A percentile compares a stretch with the other conserved stretches of the same genome.
phyloP scores from a whole-genome alignment of 2,888 invertebrate genomes.

The Acleris laterana region DNA sequence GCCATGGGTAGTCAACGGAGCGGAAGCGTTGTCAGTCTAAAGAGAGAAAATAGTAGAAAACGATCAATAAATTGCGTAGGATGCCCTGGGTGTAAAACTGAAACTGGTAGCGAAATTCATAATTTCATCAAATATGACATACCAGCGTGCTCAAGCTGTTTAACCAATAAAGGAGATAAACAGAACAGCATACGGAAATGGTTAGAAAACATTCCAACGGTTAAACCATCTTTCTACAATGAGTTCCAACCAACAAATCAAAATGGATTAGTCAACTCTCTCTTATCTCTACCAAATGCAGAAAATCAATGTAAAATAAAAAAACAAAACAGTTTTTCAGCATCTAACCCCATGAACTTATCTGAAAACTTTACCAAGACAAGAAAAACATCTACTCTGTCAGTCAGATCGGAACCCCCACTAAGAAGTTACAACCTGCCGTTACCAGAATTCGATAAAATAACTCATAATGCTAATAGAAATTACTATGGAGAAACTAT shows the following conservation, averaged over 20 bases:
- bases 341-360: conserved; percentile 55
- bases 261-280: conserved; percentile 62
- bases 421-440: conserved; percentile 72
- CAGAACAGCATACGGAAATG: conserved; percentile 90
- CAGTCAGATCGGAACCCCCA: conserved; percentile 76
- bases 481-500: conserved; percentile 63
- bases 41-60: conserved; percentile 85
- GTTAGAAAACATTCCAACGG: conserved; percentile 88
- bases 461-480: conserved; percentile 52
- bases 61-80: conserved; percentile 83
- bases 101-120: conserved; percentile 56
- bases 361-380: conserved; percentile 56
- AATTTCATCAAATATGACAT: conserved; percentile 74
- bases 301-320: conserved; percentile 59
- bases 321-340: conserved; percentile 72
- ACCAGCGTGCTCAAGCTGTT: conserved; percentile 81
- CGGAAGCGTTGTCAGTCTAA: conserved; percentile 83
- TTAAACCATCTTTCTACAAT: conserved; percentile 60
- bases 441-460: conserved; percentile 66
- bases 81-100: conserved; percentile 86
- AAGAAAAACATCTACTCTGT: conserved; percentile 65
- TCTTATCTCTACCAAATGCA: conserved; percentile 62
- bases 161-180: conserved; percentile 86
- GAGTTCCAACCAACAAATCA: conserved; percentile 58
- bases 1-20: conserved; percentile 80